Conservation (phyloP, 2,888 invertebrate species). For the Ptilodon capucinus region DNA sequence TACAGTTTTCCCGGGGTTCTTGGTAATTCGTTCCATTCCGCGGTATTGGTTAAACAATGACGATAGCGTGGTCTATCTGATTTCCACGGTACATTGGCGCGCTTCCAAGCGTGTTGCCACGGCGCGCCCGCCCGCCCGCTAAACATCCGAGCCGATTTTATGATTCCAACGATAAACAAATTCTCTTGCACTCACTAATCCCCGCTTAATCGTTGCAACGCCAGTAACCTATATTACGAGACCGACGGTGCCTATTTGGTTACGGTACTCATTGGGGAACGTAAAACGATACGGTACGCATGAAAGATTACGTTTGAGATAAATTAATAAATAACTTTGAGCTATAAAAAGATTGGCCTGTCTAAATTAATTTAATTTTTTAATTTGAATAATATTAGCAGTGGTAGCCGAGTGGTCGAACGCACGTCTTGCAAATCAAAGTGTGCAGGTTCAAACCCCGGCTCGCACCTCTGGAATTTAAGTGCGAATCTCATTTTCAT, state of each 20-base stretch:
- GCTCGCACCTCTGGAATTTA: no score
- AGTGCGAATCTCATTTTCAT: no score
- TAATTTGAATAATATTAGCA: no score
- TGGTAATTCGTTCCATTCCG: conserved; percentile 31
- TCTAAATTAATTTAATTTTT: no score
- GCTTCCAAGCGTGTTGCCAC: conserved; percentile 63
- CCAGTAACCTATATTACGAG: neutral
- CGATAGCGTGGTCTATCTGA: conserved; percentile 41
- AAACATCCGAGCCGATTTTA: conserved; percentile 27
- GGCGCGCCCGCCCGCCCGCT: conserved; percentile 25
- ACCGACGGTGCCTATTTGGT: neutral
- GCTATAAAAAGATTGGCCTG: neutral
- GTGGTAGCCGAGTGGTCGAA: no score
- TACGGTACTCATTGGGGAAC: neutral
- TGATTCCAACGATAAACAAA: conserved; percentile 29
- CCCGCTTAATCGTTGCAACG: conserved; percentile 12
- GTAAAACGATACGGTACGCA: neutral
- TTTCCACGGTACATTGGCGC: conserved; percentile 64
- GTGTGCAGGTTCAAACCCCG: no score
- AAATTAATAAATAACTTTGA: neutral
- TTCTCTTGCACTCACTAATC: conserved; percentile 17
- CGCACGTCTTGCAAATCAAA: no score
- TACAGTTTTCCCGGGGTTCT: conserved; percentile 32
- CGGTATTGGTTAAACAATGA: conserved; percentile 57
- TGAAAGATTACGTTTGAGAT: neutral